A percentile compares a stretch with the other conserved stretches of the same genome.
Conservation (phyloP, 2,797 vertebrate species). For the Halcyon badia region DNA sequence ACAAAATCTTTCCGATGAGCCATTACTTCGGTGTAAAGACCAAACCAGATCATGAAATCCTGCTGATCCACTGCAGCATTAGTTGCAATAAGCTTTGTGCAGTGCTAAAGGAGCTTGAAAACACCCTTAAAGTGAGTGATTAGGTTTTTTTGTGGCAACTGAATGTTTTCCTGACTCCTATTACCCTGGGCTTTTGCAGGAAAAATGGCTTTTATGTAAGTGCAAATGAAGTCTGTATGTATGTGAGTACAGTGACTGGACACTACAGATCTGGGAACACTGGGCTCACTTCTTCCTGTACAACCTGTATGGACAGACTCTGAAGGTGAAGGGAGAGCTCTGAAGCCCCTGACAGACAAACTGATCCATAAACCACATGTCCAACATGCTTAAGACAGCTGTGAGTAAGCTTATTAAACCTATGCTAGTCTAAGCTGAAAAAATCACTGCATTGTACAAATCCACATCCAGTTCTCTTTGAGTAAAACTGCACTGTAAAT, state of each 20-base stretch:
- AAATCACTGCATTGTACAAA: not conserved
- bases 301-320: not conserved
- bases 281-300: rapidly evolving
- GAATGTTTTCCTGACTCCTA: not conserved
- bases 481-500: not conserved
- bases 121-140: not conserved
- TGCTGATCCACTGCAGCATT: not conserved
- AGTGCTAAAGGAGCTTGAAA: not conserved
- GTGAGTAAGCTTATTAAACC: not conserved
- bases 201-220: not conserved
- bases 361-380: not conserved
- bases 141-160: not conserved
- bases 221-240: not conserved
- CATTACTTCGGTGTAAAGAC: not conserved
- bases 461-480: not conserved
- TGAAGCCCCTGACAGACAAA: not conserved
- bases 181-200: not conserved
- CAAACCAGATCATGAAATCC: not conserved
- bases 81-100: not conserved
- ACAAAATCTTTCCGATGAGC: not conserved
- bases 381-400: not conserved
- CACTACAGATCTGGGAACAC: not conserved
- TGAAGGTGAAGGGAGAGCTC: not conserved
- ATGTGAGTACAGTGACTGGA: not conserved
- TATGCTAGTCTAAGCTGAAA: not conserved